Evolutionary conservation across 1,140 invertebrate species (phyloP), one percentile per base, ranked within the genome.

Genomic region (Palaemon carinicauda): DNA sequence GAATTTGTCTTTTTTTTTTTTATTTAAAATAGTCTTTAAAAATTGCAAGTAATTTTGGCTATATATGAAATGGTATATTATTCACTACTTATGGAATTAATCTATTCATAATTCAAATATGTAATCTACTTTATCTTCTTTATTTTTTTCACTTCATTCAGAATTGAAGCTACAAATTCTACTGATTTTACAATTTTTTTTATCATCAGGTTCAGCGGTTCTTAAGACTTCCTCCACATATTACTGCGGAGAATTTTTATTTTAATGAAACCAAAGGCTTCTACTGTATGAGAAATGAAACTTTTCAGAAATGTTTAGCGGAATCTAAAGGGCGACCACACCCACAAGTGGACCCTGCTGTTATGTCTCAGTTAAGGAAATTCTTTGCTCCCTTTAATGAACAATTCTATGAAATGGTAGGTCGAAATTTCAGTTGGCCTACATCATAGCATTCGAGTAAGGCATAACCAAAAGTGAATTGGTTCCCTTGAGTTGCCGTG

Each of bases 241-340:
- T 98, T 65, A 96, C 95, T 14, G 95, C 97, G 87, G 96, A 96
- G 90, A 95, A 98, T 91, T 98, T 98, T 92, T 97, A 97, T 91
- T 97, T 98, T 91, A 98, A 98, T 92, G 94, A 96, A 12, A 96
- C 96, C 5, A 98, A 98, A 92, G 97, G 97, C 0, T 99, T 98
- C 91, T 97, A 97, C 0, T 98, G 97, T 91, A 92, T 98, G 9
- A 94, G 96, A 89, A 84, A 82, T 52, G 88, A 88, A 75, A 88
- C 82, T 27, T 82, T 80, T 94, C 94, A 31, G 95, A 96, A 98
- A 90, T 98, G 97, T 92, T 92, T 99, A 65, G 96, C 96, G 65
- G 97, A 97, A 91, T 97, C 96, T 1, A 99, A 99, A 92, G 98
- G 98, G 3, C 92, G 98, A 29, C 95, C 94, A 90, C 97, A 98